Evolutionary conservation across 2,113 vertebrate genomes (phyloP).

Genomic region (Seriola rivoliana): DNA sequence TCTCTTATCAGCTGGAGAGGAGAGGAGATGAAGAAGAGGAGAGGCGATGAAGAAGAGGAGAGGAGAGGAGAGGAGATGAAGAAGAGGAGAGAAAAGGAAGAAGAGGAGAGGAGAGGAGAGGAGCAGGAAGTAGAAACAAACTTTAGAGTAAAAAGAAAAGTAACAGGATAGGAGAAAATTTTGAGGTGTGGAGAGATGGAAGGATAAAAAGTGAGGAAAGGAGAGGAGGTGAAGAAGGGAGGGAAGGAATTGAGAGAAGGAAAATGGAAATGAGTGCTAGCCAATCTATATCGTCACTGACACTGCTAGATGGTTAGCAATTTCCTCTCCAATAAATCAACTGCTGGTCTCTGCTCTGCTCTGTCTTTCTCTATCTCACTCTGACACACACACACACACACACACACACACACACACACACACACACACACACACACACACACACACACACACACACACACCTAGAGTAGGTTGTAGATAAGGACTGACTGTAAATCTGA

Average conservation of each 20-base stretch:
- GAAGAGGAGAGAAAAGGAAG: neutral
- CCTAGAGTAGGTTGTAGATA: conserved; percentile 63
- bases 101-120: neutral
- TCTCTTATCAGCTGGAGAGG: conserved; percentile 46
- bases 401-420: conserved; percentile 45
- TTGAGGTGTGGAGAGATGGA: neutral
- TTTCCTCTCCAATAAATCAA: conserved; percentile 85
- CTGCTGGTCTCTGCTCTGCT: conserved; percentile 69
- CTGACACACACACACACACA: conserved; percentile 17
- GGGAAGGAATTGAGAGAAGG: conserved; percentile 55
- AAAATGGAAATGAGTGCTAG: conserved; percentile 79
- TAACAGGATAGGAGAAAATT: neutral
- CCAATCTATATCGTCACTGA: conserved; percentile 81
- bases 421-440: conserved; percentile 30
- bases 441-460: conserved; percentile 32
- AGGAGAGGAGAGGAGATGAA: neutral
- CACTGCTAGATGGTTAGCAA: conserved; percentile 82
- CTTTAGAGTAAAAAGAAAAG: neutral
- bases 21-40: neutral
- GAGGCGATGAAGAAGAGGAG: neutral
- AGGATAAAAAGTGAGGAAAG: conserved; percentile 16
- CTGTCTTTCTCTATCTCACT: conserved; percentile 70
- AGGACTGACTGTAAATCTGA: conserved; percentile 76
- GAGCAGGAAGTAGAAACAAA: no score
- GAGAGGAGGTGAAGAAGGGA: conserved; percentile 23